Percentiles rank a stretch among this genome's conserved stretches.
Evolutionary conservation across 2,113 vertebrate species (phyloP).

Genomic region (Pelusios castaneus): DNA sequence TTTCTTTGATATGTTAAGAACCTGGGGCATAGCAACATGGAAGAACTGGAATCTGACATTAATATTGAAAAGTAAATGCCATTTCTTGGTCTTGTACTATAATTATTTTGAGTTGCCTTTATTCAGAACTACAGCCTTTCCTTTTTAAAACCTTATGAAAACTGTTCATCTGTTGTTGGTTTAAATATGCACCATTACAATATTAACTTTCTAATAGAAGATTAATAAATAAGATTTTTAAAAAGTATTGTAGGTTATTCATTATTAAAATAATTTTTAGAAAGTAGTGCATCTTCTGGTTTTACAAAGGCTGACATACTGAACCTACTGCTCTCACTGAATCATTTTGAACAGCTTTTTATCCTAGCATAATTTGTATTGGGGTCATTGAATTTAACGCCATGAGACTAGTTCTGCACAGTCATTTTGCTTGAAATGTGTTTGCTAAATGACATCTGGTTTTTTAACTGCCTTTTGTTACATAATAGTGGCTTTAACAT

Average conservation of each 20-base stretch:
- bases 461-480: slow-evolving; percentile 9
- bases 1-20: background rate
- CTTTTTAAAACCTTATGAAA: background rate
- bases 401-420: background rate
- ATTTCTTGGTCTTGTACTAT: background rate
- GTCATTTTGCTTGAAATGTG: slow-evolving; percentile 41
- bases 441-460: slow-evolving; percentile 37
- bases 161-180: background rate
- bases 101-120: background rate
- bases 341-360: slow-evolving; percentile 10
- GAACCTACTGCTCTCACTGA: background rate
- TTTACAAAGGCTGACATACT: background rate
- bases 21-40: background rate
- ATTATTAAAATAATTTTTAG: background rate
- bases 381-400: slow-evolving; percentile 50
- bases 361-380: background rate
- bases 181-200: background rate
- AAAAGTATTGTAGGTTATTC: background rate
- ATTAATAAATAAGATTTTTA: background rate
- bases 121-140: background rate
- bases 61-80: background rate
- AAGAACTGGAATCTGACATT: background rate
- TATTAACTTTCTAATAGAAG: background rate
- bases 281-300: background rate
- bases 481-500: slow-evolving; percentile 18